Evolutionary conservation across 2,113 vertebrate species (phyloP).

Genomic region (Pterocles orientalis): DNA sequence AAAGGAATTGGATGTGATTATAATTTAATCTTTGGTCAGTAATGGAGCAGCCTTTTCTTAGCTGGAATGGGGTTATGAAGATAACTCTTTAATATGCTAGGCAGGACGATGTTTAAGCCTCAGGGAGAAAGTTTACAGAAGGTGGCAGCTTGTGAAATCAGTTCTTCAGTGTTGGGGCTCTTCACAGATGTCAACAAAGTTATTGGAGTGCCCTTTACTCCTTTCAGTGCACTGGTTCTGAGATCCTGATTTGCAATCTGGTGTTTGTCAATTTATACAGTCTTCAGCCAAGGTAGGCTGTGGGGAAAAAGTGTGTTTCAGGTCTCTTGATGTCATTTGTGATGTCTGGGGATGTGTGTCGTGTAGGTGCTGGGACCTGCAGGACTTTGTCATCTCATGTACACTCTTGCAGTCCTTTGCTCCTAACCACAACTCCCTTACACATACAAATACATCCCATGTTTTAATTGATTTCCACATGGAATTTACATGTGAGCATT

Average conservation of each 20-base stretch:
- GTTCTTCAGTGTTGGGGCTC: not conserved
- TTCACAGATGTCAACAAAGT: not conserved
- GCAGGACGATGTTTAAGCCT: not conserved
- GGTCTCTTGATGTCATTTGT: not conserved
- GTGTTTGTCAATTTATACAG: not conserved
- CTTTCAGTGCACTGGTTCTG: not conserved
- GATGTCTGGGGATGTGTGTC: not conserved
- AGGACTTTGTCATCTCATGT: not conserved
- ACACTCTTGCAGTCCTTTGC: not conserved
- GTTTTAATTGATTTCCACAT: not conserved
- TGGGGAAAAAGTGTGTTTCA: accelerated
- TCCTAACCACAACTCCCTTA: not conserved
- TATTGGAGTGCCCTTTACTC: not conserved
- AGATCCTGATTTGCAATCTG: not conserved
- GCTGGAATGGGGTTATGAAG: not conserved
- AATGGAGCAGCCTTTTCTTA: not conserved
- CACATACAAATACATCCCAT: accelerated
- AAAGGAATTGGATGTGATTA: not conserved
- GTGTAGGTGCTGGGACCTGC: not conserved
- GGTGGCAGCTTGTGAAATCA: not conserved
- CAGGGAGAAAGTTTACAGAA: not conserved
- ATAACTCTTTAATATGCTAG: not conserved
- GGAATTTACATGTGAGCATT: not conserved
- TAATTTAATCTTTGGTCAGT: constrained; percentile 13
- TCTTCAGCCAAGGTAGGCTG: not conserved